These are phyloP conservation scores for Drosophila miranda DNA, from an alignment of 1,140 invertebrate species.

Conservation along the genomic window DNA sequence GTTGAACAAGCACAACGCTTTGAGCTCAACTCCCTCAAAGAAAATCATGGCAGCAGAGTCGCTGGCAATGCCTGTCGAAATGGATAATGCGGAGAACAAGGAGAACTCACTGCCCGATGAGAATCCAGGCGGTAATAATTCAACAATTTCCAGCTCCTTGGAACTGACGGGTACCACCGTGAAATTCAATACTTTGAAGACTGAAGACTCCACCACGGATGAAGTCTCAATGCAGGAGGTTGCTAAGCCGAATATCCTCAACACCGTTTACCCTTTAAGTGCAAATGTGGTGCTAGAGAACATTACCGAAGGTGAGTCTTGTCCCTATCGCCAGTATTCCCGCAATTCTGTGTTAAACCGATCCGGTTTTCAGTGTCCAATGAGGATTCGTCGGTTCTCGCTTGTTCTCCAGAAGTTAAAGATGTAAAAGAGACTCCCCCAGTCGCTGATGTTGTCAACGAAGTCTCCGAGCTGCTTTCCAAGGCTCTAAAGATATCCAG, in stretches of 20 bases:
- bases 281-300: conserved; percentile 60
- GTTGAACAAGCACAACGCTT: conserved; percentile 60
- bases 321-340: background rate
- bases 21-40: conserved; percentile 70
- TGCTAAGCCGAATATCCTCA: conserved; percentile 24
- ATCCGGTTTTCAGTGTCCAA: conserved; percentile 50
- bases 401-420: conserved; percentile 12
- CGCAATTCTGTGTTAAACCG: too few relatives aligned
- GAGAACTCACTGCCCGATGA: conserved; percentile 61
- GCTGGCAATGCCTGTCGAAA: background rate
- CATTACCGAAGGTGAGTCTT: conserved; percentile 55
- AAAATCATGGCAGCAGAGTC: background rate
- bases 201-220: conserved; percentile 36
- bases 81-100: conserved; percentile 44
- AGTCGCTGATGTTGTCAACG: conserved; percentile 44
- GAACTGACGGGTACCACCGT: conserved; percentile 55
- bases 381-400: conserved; percentile 37
- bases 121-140: conserved; percentile 34
- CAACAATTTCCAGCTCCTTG: conserved; percentile 56
- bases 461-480: conserved; percentile 58
- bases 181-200: conserved; percentile 55
- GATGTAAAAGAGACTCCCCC: conserved; percentile 2
- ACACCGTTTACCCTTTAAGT: conserved; percentile 57
- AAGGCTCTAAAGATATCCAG: conserved; percentile 61
- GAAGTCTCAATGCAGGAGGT: conserved; percentile 47